Conservation (phyloP, 2,797 vertebrate genomes). For the Lagocephalus sceleratus region DNA sequence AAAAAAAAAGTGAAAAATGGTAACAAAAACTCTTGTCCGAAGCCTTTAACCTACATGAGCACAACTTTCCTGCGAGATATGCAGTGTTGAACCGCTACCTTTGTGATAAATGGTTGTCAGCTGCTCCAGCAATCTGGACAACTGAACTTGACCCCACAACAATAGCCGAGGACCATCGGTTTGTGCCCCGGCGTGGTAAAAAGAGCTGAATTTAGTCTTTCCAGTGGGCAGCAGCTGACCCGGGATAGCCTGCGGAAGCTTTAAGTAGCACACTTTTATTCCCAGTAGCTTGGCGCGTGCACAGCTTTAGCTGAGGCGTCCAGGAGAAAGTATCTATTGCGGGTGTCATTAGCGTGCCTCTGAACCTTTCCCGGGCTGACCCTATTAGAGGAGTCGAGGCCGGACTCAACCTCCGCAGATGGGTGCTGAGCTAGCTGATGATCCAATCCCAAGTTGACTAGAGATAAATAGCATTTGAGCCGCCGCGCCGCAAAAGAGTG, state of each 20-base stretch:
- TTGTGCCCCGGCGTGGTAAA: slow-evolving; percentile 67
- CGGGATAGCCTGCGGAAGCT: slow-evolving; percentile 64
- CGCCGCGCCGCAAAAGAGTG: slow-evolving; percentile 35
- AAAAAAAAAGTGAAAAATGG: slow-evolving; percentile 2
- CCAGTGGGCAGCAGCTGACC: slow-evolving; percentile 71
- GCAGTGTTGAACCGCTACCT: slow-evolving; percentile 35
- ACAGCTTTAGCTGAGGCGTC: slow-evolving; percentile 64
- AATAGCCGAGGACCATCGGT: slow-evolving; percentile 70
- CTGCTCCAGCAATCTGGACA: slow-evolving; percentile 70
- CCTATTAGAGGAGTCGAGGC: slow-evolving; percentile 71
- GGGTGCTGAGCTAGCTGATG: slow-evolving; percentile 50
- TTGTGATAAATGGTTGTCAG: slow-evolving; percentile 77
- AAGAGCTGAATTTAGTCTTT: slow-evolving; percentile 80
- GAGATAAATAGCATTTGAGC: slow-evolving; percentile 52
- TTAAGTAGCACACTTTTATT: slow-evolving; percentile 75
- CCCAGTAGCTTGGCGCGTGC: slow-evolving; percentile 63
- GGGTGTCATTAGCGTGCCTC: slow-evolving; percentile 75
- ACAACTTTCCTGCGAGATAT: slow-evolving; percentile 38
- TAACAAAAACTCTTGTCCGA: slow-evolving; percentile 22
- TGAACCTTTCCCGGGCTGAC: slow-evolving; percentile 65
- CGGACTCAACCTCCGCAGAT: slow-evolving; percentile 63
- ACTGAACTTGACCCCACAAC: slow-evolving; percentile 75
- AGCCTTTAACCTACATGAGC: slow-evolving; percentile 49
- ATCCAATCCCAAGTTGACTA: slow-evolving; percentile 39
- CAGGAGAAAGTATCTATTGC: slow-evolving; percentile 74